Evolutionary conservation across 2,888 invertebrate genomes (phyloP).

Genomic region (Bhutanitis thaidina): DNA sequence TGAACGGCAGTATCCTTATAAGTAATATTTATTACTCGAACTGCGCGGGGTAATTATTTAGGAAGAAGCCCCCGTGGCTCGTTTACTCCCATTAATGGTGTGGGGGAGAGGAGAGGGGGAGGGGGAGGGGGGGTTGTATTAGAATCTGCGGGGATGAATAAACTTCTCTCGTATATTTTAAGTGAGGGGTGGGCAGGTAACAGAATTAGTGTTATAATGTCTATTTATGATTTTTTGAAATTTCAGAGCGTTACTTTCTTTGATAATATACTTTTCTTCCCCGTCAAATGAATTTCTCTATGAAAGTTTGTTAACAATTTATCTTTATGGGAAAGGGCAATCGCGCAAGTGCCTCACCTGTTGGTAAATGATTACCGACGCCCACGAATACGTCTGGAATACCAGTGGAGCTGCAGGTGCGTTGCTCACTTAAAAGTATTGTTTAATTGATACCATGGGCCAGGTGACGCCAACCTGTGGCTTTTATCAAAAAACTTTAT

Average conservation of each 20-base stretch:
- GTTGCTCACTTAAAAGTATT: no score
- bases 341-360: no score
- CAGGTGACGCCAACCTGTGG: no score
- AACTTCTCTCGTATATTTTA: constrained; percentile 35
- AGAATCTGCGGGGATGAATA: constrained; percentile 42
- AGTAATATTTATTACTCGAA: constrained; percentile 71
- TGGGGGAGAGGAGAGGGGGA: constrained; percentile 16
- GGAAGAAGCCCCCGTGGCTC: constrained; percentile 35
- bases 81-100: constrained; percentile 21
- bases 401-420: no score
- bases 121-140: constrained; percentile 25
- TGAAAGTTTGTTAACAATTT: no score
- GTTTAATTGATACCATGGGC: no score
- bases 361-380: no score
- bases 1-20: constrained; percentile 38
- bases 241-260: constrained; percentile 8
- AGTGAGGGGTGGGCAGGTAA: constrained; percentile 28
- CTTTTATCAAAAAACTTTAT: no score
- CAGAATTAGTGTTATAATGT: constrained; percentile 28
- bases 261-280: constrained; percentile 1
- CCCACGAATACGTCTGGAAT: no score
- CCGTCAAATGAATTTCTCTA: background rate
- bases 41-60: constrained; percentile 66
- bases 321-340: no score
- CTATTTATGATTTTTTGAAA: constrained; percentile 19